phyloP scores from a whole-genome alignment of 2,888 invertebrate species.

The Harmothoe impar region DNA sequence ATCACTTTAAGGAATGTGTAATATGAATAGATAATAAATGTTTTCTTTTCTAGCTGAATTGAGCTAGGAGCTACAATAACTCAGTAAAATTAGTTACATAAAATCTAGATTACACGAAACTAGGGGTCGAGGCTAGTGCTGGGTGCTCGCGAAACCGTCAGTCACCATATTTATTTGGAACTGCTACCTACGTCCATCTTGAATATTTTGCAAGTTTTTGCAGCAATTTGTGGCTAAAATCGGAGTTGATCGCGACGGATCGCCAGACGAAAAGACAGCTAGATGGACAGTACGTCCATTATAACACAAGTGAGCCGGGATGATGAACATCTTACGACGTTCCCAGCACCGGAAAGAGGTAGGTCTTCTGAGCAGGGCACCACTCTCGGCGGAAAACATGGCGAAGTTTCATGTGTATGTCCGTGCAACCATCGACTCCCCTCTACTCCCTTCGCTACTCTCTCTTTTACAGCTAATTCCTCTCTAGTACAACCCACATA shows the following conservation, averaged over 20 bases:
- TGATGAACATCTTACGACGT: constrained; percentile 97
- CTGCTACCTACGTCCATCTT: constrained; percentile 72
- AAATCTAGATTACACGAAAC: not conserved
- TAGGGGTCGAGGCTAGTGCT: constrained; percentile 22
- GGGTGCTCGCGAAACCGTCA: constrained; percentile 62
- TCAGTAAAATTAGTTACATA: no score
- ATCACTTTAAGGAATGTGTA: not conserved
- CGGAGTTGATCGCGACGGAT: constrained; percentile 74
- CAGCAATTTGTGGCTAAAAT: constrained; percentile 69
- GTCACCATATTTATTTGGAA: constrained; percentile 72
- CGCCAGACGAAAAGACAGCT: constrained; percentile 72
- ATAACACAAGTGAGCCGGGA: constrained; percentile 99
- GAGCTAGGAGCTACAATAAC: no score
- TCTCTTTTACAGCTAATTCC: not conserved
- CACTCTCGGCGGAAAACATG: constrained; percentile 53
- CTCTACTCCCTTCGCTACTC: not conserved
- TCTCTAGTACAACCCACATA: not conserved
- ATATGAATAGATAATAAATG: no score
- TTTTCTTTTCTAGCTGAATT: no score
- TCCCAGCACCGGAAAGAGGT: constrained; percentile 94
- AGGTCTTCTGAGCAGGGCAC: constrained; percentile 82
- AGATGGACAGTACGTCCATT: constrained; percentile 97
- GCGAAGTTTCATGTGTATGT: constrained; percentile 42
- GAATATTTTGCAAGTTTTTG: constrained; percentile 71
- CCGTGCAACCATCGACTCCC: not conserved